Base-by-base conservation (phyloP, 2,113 vertebrate genomes). In the Cavia porcellus region DNA sequence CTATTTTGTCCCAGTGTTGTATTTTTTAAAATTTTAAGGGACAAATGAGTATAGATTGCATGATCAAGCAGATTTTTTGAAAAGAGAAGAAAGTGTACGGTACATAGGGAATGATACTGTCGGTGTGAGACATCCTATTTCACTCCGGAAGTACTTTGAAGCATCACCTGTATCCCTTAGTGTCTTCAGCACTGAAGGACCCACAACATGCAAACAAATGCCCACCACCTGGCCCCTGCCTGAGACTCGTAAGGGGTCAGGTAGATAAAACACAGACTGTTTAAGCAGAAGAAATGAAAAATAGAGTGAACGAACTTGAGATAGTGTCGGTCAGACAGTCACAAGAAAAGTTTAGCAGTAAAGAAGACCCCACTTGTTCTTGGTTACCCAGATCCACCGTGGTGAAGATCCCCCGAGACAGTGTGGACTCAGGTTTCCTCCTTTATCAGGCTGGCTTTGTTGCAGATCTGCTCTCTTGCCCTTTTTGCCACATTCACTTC, bases 1-100 rank as follows among this genome's bases (percentile, higher is more conserved):
- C 50, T 52, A 38, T 86, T 89, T 75, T 25, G 42, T 77, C 88
- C 75, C n/a, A 11, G 57, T 86, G 50, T 45, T 95, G n/a, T 38
- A 2, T 64, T 80, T 86, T 88, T 38, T 8, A 50, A 77, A 10
- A 42, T 81, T 85, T 55, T 45, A 57, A 72, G 57, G 45, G 38
- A 94, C 42, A 82, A 52, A 52, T 70, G 22, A 57, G 1, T 62
- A 22, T 42, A 42, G 75, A 57, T 55, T 24, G 5, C 55, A 42
- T 38, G n/a, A 8, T 57, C 17, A 68, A 59, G 19, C n/a, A 9
- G 17, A 38, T 6, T 45, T 35, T 74, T 83, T 57, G 30, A 88
- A 38, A 47, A 55, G 59, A 55, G 68, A 77, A 64, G 3, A 25
- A 25, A 52, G 3, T n/a, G 55, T 66, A 13, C 55, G 35, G 1